Evolutionary conservation across 2,113 vertebrate species (phyloP).

Genomic region (Saguinus imperator): DNA sequence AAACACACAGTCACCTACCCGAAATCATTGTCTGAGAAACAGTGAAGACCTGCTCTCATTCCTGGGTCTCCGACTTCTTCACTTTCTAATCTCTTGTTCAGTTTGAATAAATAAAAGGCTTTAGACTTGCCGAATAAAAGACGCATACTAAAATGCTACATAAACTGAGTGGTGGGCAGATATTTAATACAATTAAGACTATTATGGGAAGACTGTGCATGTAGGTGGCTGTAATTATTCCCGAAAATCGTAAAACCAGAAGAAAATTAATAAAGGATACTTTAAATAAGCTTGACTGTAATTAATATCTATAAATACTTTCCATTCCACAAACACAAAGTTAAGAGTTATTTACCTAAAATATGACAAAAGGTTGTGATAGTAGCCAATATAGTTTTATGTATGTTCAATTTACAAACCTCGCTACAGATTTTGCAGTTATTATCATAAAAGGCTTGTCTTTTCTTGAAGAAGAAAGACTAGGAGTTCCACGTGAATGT

Average conservation of each 20-base stretch:
- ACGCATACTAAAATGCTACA: slow-evolving; percentile 43
- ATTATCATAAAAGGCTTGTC: slow-evolving; percentile 74
- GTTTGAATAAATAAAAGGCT: slow-evolving; percentile 71
- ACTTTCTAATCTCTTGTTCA: slow-evolving; percentile 59
- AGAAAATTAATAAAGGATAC: slow-evolving; percentile 80
- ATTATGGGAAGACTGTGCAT: slow-evolving; percentile 53
- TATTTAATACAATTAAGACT: slow-evolving; percentile 74
- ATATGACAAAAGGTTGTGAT: slow-evolving; percentile 51
- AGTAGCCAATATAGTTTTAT: slow-evolving; percentile 71
- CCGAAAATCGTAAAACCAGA: slow-evolving; percentile 51
- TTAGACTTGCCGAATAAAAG: background rate
- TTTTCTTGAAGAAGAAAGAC: slow-evolving; percentile 66
- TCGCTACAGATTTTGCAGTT: slow-evolving; percentile 75
- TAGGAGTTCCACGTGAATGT: slow-evolving; percentile 47
- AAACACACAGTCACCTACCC: slow-evolving; percentile 86
- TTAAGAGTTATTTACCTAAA: slow-evolving; percentile 76
- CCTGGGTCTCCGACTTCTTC: background rate
- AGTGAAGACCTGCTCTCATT: slow-evolving; percentile 53
- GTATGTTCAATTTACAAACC: slow-evolving; percentile 71
- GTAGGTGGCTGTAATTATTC: slow-evolving; percentile 70
- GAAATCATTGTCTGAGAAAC: slow-evolving; percentile 80
- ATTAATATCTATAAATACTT: slow-evolving; percentile 83
- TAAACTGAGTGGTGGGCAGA: background rate
- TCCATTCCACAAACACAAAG: slow-evolving; percentile 67
- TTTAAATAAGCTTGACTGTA: slow-evolving; percentile 78